phyloP scores from a whole-genome alignment of 2,113 vertebrate genomes.

The Lontra canadensis region DNA sequence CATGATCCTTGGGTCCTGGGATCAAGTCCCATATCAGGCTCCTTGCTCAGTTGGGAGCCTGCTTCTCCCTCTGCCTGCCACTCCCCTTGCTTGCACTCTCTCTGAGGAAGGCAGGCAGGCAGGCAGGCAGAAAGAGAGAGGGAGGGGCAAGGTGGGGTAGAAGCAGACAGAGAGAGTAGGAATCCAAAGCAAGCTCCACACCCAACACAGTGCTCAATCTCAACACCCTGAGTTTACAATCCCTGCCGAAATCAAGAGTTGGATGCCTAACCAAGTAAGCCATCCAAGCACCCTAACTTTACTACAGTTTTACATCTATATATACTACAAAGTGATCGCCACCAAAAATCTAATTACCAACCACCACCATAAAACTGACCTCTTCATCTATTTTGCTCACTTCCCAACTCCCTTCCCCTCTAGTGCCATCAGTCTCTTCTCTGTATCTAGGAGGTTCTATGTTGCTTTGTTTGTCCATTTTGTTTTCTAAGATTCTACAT shows the following conservation, averaged over 20 bases:
- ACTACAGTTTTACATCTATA: neutral
- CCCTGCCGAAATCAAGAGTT: neutral
- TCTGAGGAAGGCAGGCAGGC: neutral
- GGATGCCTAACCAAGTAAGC: neutral
- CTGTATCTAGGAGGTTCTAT: neutral
- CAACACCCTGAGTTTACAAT: neutral
- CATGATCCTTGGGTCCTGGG: too few relatives aligned
- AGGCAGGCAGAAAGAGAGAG: neutral
- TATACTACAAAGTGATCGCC: neutral
- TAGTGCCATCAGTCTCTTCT: neutral
- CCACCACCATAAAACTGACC: neutral
- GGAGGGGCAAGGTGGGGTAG: too few relatives aligned
- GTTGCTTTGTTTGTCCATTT: neutral
- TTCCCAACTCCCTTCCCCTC: neutral
- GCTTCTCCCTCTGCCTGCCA: too few relatives aligned
- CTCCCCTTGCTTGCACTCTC: too few relatives aligned
- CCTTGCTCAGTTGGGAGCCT: too few relatives aligned
- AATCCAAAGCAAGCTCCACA: neutral
- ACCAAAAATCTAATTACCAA: neutral
- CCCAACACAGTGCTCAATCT: neutral
- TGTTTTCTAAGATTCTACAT: neutral
- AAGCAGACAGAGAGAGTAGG: neutral
- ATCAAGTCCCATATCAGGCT: too few relatives aligned
- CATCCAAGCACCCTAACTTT: neutral
- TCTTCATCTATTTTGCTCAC: neutral